Percentiles rank a stretch among this genome's conserved stretches.
phyloP scores from a whole-genome alignment of 2,888 invertebrate species.

The Alloplasta piceator region DNA sequence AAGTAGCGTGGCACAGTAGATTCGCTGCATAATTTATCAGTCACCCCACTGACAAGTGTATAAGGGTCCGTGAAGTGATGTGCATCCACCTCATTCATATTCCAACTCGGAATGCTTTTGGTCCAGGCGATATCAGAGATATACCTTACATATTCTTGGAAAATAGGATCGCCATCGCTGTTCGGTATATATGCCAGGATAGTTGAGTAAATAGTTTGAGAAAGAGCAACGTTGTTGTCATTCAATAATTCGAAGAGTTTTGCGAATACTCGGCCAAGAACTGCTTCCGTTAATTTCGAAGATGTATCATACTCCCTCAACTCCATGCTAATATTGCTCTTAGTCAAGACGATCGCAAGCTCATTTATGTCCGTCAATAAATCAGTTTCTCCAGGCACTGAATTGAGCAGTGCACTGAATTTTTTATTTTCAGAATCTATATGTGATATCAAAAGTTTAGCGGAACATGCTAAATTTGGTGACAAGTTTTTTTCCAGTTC shows the following conservation, averaged over 20 bases:
- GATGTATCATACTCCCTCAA: slow-evolving; percentile 33
- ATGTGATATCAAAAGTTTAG: slow-evolving; percentile 46
- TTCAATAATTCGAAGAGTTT: slow-evolving; percentile 55
- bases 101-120: slow-evolving; percentile 62
- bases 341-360: slow-evolving; percentile 6
- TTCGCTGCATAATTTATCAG: slow-evolving; percentile 47
- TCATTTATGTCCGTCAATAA: slow-evolving; percentile 57
- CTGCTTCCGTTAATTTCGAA: slow-evolving; percentile 47
- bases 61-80: slow-evolving; percentile 49
- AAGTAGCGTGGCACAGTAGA: slow-evolving; percentile 31
- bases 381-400: slow-evolving; percentile 27
- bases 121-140: slow-evolving; percentile 53
- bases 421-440: slow-evolving; percentile 27
- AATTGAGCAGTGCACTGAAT: slow-evolving; percentile 1
- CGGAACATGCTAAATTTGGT: slow-evolving; percentile 57
- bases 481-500: slow-evolving; percentile 62
- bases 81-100: background rate
- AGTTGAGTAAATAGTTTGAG: slow-evolving; percentile 65
- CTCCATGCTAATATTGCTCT: slow-evolving; percentile 16
- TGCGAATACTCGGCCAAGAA: slow-evolving; percentile 65
- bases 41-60: slow-evolving; percentile 49
- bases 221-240: slow-evolving; percentile 10
- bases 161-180: slow-evolving; percentile 63
- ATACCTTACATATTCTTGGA: slow-evolving; percentile 67
- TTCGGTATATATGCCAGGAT: slow-evolving; percentile 67